phyloP scores from a whole-genome alignment of 2,888 invertebrate species.

The Pilophorus perplexus region DNA sequence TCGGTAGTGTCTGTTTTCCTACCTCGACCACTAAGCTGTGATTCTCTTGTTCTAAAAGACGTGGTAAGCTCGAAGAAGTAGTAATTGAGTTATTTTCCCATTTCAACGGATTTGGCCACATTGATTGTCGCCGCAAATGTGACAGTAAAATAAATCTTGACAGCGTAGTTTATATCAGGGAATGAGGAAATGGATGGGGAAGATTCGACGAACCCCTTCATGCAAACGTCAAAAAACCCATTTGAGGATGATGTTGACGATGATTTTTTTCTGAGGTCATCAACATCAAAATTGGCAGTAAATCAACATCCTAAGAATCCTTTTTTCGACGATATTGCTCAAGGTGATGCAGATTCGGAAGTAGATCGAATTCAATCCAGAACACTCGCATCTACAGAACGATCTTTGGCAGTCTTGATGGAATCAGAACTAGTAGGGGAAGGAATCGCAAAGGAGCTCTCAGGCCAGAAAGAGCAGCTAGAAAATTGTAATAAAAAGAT shows the following conservation, averaged over 20 bases:
- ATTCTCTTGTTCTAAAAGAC: too few species aligned
- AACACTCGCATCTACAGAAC: slow-evolving; percentile 22
- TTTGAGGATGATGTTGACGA: slow-evolving; percentile 22
- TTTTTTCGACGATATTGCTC: neutral
- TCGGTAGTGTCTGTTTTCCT: too few species aligned
- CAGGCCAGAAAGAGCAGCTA: slow-evolving; percentile 22
- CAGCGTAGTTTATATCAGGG: too few species aligned
- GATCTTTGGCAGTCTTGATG: slow-evolving; percentile 6
- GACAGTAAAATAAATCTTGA: too few species aligned
- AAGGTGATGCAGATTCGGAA: neutral
- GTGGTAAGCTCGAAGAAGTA: too few species aligned
- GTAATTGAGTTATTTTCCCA: too few species aligned
- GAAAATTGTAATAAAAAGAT: slow-evolving; percentile 15
- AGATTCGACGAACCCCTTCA: too few species aligned
- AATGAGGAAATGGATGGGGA: too few species aligned
- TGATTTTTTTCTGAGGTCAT: slow-evolving; percentile 6
- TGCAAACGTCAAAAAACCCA: too few species aligned
- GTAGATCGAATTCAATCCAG: neutral
- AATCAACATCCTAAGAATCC: neutral
- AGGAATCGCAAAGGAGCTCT: slow-evolving; percentile 8
- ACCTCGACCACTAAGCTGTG: too few species aligned
- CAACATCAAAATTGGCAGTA: neutral
- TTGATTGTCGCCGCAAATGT: too few species aligned
- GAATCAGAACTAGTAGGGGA: slow-evolving; percentile 17
- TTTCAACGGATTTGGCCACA: too few species aligned